phyloP scores from a whole-genome alignment of 2,888 invertebrate genomes.

The Didymodactylos carnosus region DNA sequence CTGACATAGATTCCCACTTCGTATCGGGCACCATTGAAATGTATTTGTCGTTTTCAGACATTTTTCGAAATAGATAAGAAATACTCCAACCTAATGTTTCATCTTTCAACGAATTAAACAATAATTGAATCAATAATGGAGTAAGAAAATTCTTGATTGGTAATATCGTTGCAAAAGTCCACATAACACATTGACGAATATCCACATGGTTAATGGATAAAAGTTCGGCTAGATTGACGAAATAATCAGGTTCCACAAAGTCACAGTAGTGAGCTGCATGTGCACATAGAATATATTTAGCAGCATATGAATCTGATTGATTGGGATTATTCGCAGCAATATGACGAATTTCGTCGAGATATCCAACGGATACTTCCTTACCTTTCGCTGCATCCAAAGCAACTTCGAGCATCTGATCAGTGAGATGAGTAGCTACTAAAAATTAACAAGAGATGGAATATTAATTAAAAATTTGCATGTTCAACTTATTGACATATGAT shows the following conservation, averaged over 20 bases:
- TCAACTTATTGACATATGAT: no score
- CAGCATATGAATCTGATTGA: no score
- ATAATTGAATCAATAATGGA: neutral
- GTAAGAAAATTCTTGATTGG: neutral
- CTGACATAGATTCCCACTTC: neutral
- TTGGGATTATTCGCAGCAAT: no score
- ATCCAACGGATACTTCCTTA: no score
- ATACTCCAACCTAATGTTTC: neutral
- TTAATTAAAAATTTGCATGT: no score
- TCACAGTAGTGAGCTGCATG: neutral
- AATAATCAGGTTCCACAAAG: neutral
- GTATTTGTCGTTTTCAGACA: neutral
- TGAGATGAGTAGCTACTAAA: no score
- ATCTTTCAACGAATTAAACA: neutral
- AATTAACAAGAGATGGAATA: no score
- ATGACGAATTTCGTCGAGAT: no score
- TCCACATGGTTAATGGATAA: neutral
- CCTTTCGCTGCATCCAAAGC: no score
- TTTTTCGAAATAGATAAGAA: neutral
- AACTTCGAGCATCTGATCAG: no score
- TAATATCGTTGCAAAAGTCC: neutral
- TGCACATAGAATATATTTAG: neutral
- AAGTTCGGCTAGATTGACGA: neutral
- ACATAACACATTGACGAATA: neutral
- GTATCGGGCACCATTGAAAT: neutral